Percentiles rank a stretch among this genome's conserved stretches.
Conservation (phyloP, 2,113 vertebrate genomes). For the Harpagus bidentatus region DNA sequence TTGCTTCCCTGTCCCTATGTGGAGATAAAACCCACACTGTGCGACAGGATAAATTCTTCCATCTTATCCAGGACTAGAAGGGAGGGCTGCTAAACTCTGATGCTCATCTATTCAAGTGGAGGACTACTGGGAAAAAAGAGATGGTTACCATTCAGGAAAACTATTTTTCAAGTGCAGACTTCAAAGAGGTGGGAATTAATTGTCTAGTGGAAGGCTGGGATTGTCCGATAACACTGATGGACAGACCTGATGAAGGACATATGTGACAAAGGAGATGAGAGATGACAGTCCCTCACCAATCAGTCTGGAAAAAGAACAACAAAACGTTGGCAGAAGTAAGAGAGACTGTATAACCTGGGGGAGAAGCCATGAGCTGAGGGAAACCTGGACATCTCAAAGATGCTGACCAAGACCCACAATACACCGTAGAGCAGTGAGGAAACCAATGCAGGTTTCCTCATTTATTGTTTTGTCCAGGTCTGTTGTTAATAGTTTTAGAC, state of each 20-base stretch:
- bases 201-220: not conserved
- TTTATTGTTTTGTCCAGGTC: not conserved
- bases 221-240: not conserved
- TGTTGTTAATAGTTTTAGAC: not conserved
- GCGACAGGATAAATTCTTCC: not conserved
- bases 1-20: not conserved
- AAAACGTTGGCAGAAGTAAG: not conserved
- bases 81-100: not conserved
- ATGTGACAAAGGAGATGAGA: not conserved
- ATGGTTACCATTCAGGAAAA: not conserved
- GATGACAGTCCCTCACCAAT: not conserved
- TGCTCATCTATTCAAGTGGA: not conserved
- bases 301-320: not conserved
- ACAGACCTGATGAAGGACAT: not conserved
- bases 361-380: not conserved
- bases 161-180: not conserved
- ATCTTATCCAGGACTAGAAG: not conserved
- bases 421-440: not conserved
- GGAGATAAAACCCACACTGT: not conserved
- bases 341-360: not conserved
- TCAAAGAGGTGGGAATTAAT: not conserved
- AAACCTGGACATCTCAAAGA: not conserved
- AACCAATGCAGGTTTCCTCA: not conserved
- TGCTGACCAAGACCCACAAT: not conserved
- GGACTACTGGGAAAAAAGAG: not conserved